These are phyloP conservation scores for Steinernema carpocapsae DNA, from an alignment of 2,888 invertebrate species.

Conservation along the genomic window DNA sequence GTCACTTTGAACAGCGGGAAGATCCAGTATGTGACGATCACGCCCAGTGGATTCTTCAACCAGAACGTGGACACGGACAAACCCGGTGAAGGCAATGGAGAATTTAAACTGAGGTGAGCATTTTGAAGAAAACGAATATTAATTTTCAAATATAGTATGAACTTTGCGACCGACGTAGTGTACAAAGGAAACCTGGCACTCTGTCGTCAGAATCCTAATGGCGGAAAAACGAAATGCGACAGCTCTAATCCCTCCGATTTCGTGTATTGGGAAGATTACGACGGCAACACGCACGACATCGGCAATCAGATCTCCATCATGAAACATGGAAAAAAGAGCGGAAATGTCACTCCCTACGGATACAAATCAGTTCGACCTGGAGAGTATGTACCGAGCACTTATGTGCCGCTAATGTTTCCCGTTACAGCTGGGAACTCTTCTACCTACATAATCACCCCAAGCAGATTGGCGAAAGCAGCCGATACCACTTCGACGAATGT, in stretches of 20 bases:
- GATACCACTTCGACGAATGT: slow-evolving; percentile 41
- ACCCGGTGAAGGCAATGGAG: slow-evolving; percentile 61
- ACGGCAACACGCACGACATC: slow-evolving; percentile 35
- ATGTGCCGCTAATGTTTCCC: no score
- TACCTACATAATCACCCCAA: slow-evolving; percentile 55
- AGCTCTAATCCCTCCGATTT: slow-evolving; percentile 59
- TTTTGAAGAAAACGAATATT: no score
- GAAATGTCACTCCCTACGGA: slow-evolving; percentile 41
- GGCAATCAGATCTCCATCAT: not conserved
- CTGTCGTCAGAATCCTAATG: slow-evolving; percentile 47
- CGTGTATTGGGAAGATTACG: slow-evolving; percentile 59
- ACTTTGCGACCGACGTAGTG: slow-evolving; percentile 44
- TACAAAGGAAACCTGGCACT: slow-evolving; percentile 55
- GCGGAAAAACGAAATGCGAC: slow-evolving; percentile 50
- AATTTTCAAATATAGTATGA: no score
- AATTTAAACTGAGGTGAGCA: slow-evolving; percentile 53
- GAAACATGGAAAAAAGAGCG: not conserved
- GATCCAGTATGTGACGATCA: slow-evolving; percentile 40
- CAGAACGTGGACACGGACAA: slow-evolving; percentile 41
- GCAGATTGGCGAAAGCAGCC: slow-evolving; percentile 49
- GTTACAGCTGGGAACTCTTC: slow-evolving; percentile 57
- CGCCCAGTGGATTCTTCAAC: slow-evolving; percentile 1
- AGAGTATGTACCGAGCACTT: slow-evolving; percentile 43
- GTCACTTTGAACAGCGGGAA: not conserved
- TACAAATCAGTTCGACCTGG: slow-evolving; percentile 62